These are phyloP conservation scores for Todus mexicanus DNA, from an alignment of 2,797 vertebrate genomes.

Conservation along the genomic window DNA sequence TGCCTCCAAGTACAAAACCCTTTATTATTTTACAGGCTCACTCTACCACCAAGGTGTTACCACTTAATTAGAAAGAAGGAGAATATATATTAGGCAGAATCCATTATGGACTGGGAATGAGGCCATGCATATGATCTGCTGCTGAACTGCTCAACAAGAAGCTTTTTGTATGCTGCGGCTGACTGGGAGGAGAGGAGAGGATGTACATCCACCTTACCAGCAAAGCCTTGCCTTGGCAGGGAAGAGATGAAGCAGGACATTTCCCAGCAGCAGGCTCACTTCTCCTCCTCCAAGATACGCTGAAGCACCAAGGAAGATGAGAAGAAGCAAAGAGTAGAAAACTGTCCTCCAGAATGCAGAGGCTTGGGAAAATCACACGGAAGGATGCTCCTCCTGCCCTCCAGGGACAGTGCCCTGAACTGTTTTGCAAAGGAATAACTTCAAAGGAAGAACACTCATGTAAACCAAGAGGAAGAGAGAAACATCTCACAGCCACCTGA, in stretches of 20 bases:
- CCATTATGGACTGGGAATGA: neutral
- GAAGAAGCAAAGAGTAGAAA: neutral
- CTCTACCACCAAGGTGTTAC: constrained; percentile 30
- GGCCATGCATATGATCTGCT: neutral
- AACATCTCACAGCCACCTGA: rapidly evolving
- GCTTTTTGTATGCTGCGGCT: neutral
- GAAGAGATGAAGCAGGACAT: neutral
- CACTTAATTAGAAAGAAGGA: constrained; percentile 47
- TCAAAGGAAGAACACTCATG: rapidly evolving
- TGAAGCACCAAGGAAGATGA: neutral
- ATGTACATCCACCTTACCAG: neutral
- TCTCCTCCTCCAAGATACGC: neutral
- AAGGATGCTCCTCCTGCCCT: neutral
- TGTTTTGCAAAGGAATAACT: neutral
- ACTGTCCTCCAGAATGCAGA: neutral
- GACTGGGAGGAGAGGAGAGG: neutral
- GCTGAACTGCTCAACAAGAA: neutral
- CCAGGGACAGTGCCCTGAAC: neutral
- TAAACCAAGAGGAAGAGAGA: neutral
- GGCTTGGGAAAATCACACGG: neutral
- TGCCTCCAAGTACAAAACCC: constrained; percentile 41
- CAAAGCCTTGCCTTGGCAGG: neutral
- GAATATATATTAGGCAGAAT: neutral
- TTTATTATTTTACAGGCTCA: constrained; percentile 43
- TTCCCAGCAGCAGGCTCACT: neutral